Base-by-base conservation (phyloP, 2,113 vertebrate species). In the Hypomesus transpacificus region DNA sequence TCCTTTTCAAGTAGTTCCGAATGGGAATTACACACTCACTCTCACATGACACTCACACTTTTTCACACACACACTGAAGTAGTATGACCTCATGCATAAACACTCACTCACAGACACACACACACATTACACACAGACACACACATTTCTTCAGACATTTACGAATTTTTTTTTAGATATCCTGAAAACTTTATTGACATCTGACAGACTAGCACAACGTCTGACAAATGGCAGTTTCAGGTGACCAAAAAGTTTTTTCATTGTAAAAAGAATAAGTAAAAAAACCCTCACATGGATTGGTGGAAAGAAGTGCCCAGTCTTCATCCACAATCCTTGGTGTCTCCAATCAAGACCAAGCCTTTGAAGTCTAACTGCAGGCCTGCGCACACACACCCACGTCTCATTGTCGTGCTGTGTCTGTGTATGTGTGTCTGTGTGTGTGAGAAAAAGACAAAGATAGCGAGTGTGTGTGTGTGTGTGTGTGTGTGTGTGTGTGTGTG, bases 291-390 rank as follows among this genome's bases (percentile, higher is more conserved):
- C 7, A 46, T 1, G 1, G 9, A 11, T 46, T 46, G 39, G 39
- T 28, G 68, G 73, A 69, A 34, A 31, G 28, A 31, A 80, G 79
- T 84, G 81, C 76, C 82, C 84, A 69, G 76, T 75, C 56, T 75
- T 74, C 82, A 76, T 66, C 71, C 66, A 59, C 62, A 85, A 87
- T 82, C 69, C 87, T 84, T 79, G 70, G 59, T 79, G 82, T 84
- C 78, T 76, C 71, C 75, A 87, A 85, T 85, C 81, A 87, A 76
- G 71, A 79, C 17, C 66, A 65, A 70, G 72, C 71, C 75, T 87
- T 85, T 83, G 82, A 85, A 82, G 77, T 84, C 72, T 67, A 73
- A 82, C 79, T 77, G 65, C 74, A 80, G 79, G 79, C 74, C 59
- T 59, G 46, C 22, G 69, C 63, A 59, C 65, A 57, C 66, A 18